Evolutionary conservation across 1,140 invertebrate species (phyloP).

Genomic region (Armadillidium nasatum): DNA sequence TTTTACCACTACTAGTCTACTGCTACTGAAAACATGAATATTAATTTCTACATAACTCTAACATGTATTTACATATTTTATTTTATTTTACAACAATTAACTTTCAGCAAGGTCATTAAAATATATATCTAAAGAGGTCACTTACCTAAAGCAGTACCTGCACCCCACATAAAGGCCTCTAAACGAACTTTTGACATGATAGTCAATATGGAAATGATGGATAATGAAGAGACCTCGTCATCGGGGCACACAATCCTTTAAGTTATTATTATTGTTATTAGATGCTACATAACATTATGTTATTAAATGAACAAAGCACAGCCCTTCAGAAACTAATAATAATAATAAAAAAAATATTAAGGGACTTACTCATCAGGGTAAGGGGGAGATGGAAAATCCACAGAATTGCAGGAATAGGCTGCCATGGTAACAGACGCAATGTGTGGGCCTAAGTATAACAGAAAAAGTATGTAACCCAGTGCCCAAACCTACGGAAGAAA

Average conservation of each 20-base stretch:
- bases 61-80: too few relatives aligned
- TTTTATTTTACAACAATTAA: too few relatives aligned
- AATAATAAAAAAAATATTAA: too few relatives aligned
- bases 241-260: constrained; percentile 51
- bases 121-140: not conserved
- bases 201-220: constrained; percentile 60
- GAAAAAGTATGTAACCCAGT: constrained; percentile 98
- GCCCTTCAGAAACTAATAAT: too few relatives aligned
- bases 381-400: constrained; percentile 89
- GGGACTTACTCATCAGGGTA: constrained; percentile 77
- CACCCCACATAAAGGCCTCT: constrained; percentile 96
- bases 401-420: constrained; percentile 90
- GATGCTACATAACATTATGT: not conserved
- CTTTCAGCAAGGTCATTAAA: too few relatives aligned
- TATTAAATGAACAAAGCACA: not conserved
- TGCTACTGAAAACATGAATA: too few relatives aligned
- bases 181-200: constrained; percentile 96
- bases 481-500: constrained; percentile 95
- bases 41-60: too few relatives aligned
- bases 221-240: constrained; percentile 22
- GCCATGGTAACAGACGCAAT: constrained; percentile 93
- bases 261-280: not conserved
- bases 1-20: too few relatives aligned
- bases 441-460: constrained; percentile 85
- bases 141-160: constrained; percentile 86